Percentiles rank a stretch among this genome's conserved stretches.
These are phyloP conservation scores for Acridotheres tristis DNA, from an alignment of 2,797 vertebrate genomes.

Conservation along the genomic window DNA sequence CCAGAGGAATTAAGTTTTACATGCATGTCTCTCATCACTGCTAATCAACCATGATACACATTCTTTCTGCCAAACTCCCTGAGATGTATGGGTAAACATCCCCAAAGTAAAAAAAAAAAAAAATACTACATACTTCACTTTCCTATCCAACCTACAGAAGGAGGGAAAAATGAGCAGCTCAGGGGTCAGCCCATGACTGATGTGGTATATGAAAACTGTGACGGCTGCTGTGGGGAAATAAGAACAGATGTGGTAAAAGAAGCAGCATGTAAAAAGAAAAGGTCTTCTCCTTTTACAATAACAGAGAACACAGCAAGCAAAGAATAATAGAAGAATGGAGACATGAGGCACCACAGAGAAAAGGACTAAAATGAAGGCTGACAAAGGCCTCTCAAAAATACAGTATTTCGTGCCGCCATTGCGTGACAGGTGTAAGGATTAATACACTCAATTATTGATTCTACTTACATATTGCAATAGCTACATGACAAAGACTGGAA, in stretches of 20 bases:
- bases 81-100: background rate
- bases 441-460: background rate
- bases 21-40: background rate
- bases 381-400: background rate
- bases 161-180: background rate
- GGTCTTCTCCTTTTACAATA: background rate
- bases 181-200: background rate
- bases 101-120: background rate
- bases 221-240: background rate
- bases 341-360: background rate
- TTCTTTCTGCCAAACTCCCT: background rate
- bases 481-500: background rate
- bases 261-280: background rate
- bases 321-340: background rate
- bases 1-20: background rate
- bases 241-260: background rate
- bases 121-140: background rate
- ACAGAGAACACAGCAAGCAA: background rate
- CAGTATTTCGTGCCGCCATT: background rate
- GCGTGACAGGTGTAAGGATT: background rate
- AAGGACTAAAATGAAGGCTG: background rate
- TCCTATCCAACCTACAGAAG: background rate
- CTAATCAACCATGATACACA: background rate
- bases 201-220: fast-evolving
- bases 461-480: background rate